Evolutionary conservation across 2,888 invertebrate species (phyloP), one percentile per base, ranked within the genome.

Genomic region (Bellardia bayeri): DNA sequence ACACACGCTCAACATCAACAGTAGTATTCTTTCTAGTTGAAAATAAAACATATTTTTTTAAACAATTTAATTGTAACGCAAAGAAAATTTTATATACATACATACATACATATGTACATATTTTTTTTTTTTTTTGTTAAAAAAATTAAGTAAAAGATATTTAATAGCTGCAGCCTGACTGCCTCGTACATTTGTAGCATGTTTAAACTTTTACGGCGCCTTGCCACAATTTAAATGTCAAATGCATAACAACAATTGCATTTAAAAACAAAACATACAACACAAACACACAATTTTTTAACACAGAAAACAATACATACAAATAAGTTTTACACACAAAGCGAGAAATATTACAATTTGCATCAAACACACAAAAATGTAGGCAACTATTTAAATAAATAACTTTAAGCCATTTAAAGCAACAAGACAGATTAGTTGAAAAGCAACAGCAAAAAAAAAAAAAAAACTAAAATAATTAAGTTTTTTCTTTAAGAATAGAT

Each of bases 181-280:
- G 63, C 63, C 63, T 83, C 49, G 16, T 83, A 78, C 69, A 75
- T 75, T 78, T 83, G 80, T 49, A 64, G 85, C 85, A 81, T 85
- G 69, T 71, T 81, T 83, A 58, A 81, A 83, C 86, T 83, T 80
- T 84, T 79, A 82, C 87, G 87, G 87, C 87, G 87, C 87, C 87
- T 87, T 85, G 87, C 87, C 87, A 80, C 87, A 87, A 87, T 87
- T 87, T 85, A 87, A 87, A 87, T 87, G 87, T 87, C 87, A 87
- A 87, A 85, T 87, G 85, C 78, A 82, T 82, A 82, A 82, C 71
- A 82, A 74, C 87, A 87, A 85, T 82, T 82, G 82, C 72, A 74
- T 61, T 75, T 49, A 51, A 72, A 63, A 69, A 16, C 54, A 40
- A 71, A 9, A 54, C 63, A 75, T 2, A 81, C 42, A 56, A 45